These are phyloP conservation scores for Coregonus clupeaformis DNA, from an alignment of 2,113 vertebrate species.

Conservation along the genomic window DNA sequence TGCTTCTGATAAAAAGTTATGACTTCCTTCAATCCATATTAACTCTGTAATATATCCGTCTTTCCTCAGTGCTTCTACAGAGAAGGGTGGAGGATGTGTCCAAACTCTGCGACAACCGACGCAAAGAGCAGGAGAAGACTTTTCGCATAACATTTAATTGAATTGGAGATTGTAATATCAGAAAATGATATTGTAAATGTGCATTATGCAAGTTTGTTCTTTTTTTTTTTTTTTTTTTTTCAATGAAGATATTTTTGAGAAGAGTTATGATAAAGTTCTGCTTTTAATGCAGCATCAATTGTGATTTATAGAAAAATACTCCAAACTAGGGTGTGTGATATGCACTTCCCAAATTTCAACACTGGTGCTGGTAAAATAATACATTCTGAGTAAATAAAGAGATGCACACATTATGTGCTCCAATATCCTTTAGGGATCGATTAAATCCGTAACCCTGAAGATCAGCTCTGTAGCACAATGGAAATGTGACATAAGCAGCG, in stretches of 20 bases:
- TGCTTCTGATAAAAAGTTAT: neutral
- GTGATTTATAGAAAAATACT: neutral
- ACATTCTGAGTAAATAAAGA: neutral
- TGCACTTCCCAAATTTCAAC: neutral
- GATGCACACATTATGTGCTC: neutral
- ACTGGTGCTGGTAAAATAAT: neutral
- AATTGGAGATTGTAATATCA: slow-evolving; percentile 19
- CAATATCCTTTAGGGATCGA: no score
- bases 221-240: neutral
- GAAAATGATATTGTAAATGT: neutral
- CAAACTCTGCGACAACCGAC: slow-evolving; percentile 86
- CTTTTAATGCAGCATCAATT: neutral
- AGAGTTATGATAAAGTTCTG: neutral
- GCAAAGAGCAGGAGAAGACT: slow-evolving; percentile 93
- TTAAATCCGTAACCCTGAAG: no score
- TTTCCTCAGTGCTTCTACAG: slow-evolving; percentile 78
- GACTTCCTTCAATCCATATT: neutral
- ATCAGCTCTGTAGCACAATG: no score
- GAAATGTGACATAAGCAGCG: no score
- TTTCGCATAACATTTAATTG: slow-evolving; percentile 84
- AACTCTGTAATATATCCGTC: neutral
- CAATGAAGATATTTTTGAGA: neutral
- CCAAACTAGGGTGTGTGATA: neutral
- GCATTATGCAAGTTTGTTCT: neutral
- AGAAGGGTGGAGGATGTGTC: slow-evolving; percentile 93